phyloP scores from a whole-genome alignment of 2,888 invertebrate genomes.

The Autographa gamma region DNA sequence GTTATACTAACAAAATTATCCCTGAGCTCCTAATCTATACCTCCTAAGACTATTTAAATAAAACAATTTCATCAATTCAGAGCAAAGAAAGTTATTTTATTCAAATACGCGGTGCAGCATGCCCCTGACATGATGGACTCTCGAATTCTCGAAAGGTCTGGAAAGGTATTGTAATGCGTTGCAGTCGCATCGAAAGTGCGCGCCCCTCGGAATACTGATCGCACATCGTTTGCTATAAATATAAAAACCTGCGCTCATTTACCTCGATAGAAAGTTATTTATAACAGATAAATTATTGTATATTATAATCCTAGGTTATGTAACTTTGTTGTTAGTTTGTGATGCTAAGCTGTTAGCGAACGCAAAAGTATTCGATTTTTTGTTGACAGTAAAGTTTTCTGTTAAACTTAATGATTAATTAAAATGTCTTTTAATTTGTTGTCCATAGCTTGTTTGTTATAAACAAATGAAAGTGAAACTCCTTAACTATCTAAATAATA shows the following conservation, averaged over 20 bases:
- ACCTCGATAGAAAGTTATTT: conserved; percentile 64
- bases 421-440: neutral
- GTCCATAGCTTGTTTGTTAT: neutral
- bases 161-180: conserved; percentile 55
- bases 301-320: conserved; percentile 43
- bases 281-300: conserved; percentile 38
- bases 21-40: too few species aligned
- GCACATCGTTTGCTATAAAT: conserved; percentile 53
- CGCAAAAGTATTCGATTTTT: conserved; percentile 17
- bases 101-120: neutral
- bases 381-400: conserved; percentile 12
- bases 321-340: conserved; percentile 13
- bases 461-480: conserved; percentile 2
- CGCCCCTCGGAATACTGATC: conserved; percentile 69
- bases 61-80: neutral
- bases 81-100: conserved; percentile 24
- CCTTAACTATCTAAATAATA: neutral
- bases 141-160: conserved; percentile 37
- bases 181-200: conserved; percentile 71
- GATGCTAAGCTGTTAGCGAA: conserved; percentile 38
- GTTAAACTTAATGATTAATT: neutral
- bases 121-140: conserved; percentile 13
- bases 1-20: too few species aligned
- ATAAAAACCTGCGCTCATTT: conserved; percentile 54
- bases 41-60: too few species aligned